Base-by-base conservation (phyloP, 35 echinoderm and acorn worm species). In the Diadema setosum region DNA sequence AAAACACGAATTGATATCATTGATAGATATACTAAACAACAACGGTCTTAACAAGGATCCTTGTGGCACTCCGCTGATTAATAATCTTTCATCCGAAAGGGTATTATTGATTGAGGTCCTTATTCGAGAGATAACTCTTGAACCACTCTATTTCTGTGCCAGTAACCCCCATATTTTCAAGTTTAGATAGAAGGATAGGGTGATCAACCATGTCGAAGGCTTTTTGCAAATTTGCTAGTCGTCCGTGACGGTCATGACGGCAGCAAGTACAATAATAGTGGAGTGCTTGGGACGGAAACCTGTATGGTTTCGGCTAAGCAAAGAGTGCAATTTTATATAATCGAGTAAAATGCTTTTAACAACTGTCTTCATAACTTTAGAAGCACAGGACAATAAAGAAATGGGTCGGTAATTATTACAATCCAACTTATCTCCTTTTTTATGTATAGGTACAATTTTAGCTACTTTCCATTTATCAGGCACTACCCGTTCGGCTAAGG, bases 181-280 rank as follows among this genome's bases (percentile, higher is more conserved):
- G 81, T 56, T 83, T 56, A 55, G 45, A 35, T 17, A 46, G 14
- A 46, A 57, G 45, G n/a, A 83, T 84, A 25, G 18, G 18, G 55
- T 84, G 42, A 57, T 84, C 82, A 84, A 58, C 82, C 42, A 57
- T 84, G 35, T 84, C 82, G 33, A 84, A 84, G 32, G 82, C 48
- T 56, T 84, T 84, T 58, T 84, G 48, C 45, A 84, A 56, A 56
- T 84, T 52, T n/a, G 59, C 31, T 29, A 56, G 55, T 84, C 0
- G 39, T 84, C 82, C 14, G 46, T 20, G 55, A 84, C 31, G 1
- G 45, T 52, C 14, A 32, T 20, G 55, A 84, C 31, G 1, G 45
- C 30, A 32, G 55, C 32, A 33, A 84, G 39, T 36, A 27, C 45
- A 17, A 1, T 84, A 1, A 56, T 37, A 20, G 82, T 56, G 33